Percentiles rank a stretch among this genome's conserved stretches.
Evolutionary conservation across 2,113 vertebrate genomes (phyloP).

Genomic region (Pipra filicauda): DNA sequence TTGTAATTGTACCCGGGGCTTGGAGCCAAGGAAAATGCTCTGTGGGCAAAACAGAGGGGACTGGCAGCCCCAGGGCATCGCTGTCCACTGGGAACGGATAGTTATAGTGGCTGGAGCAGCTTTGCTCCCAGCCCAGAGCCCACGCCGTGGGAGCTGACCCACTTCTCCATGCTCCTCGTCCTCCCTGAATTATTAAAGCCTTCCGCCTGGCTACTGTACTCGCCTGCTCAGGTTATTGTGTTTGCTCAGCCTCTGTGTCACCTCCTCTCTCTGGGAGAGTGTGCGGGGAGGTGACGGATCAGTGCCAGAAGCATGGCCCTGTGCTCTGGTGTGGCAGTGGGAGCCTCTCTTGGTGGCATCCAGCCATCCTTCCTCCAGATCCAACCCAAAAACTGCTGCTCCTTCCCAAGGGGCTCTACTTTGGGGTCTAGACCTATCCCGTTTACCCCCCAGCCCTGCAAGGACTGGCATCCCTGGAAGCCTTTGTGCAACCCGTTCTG

Average conservation of each 20-base stretch:
- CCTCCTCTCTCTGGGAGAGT: not conserved
- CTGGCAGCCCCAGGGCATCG: not conserved
- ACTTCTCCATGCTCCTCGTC: rapidly evolving
- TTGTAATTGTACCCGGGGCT: not conserved
- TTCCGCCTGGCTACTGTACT: not conserved
- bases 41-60: not conserved
- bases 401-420: not conserved
- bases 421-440: not conserved
- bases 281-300: rapidly evolving
- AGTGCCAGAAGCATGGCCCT: rapidly evolving
- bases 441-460: not conserved
- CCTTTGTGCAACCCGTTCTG: constrained; percentile 21
- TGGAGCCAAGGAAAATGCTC: not conserved
- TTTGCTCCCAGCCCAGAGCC: not conserved
- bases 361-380: not conserved
- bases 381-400: not conserved
- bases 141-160: rapidly evolving
- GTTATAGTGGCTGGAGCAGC: rapidly evolving
- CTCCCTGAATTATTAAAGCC: constrained; percentile 40
- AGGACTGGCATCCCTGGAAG: not conserved
- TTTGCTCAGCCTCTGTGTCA: constrained; percentile 11
- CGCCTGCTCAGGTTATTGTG: not conserved
- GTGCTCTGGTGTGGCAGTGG: rapidly evolving
- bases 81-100: not conserved
- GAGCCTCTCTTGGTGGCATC: not conserved